These are phyloP conservation scores for Onychomys leucogaster DNA, from an alignment of 2,797 vertebrate species.

Conservation along the genomic window DNA sequence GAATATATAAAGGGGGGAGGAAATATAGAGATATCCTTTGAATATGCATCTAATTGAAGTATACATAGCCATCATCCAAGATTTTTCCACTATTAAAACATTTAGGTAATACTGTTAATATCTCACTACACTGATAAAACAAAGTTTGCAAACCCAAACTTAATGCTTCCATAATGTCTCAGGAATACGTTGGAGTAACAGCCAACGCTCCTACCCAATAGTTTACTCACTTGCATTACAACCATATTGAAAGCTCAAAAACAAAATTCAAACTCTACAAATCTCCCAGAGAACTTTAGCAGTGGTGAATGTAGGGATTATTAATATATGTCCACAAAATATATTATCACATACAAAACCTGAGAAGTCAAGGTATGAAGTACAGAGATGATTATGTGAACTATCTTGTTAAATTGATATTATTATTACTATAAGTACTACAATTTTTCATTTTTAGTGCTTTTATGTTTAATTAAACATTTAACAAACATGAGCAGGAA, in stretches of 20 bases:
- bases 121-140: background rate
- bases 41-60: background rate
- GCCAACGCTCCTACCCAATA: background rate
- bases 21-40: background rate
- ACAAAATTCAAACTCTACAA: background rate
- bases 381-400: background rate
- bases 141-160: background rate
- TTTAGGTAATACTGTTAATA: background rate
- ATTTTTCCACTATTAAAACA: background rate
- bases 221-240: background rate
- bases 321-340: background rate
- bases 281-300: background rate
- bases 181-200: background rate
- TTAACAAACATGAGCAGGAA: background rate
- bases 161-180: background rate
- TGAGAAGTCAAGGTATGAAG: background rate
- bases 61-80: background rate
- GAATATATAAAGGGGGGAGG: background rate
- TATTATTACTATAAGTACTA: background rate
- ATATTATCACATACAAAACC: background rate
- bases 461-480: background rate
- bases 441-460: background rate
- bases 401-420: background rate
- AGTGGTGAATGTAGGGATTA: background rate
- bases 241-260: background rate